phyloP scores from a whole-genome alignment of 2,113 vertebrate genomes.

The Suncus etruscus region DNA sequence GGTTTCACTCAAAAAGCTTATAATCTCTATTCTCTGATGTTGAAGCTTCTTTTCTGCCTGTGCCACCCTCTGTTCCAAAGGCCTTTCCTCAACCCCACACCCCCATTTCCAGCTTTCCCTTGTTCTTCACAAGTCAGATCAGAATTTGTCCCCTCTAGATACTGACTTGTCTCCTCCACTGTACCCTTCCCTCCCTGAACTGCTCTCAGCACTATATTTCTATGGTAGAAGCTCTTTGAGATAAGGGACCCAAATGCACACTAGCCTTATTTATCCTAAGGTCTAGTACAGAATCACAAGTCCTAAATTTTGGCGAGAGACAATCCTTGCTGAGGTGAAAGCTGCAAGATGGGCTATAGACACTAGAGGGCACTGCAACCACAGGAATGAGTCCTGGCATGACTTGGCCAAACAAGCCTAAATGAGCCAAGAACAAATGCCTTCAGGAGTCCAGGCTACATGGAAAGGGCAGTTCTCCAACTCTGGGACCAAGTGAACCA shows the following conservation, averaged over 20 bases:
- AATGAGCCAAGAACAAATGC: not conserved
- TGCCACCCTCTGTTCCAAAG: not conserved
- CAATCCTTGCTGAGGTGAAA: not conserved
- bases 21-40: not conserved
- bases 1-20: constrained; percentile 1
- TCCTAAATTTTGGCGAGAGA: not conserved
- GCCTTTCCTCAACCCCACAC: not conserved
- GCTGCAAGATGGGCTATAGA: constrained; percentile 59
- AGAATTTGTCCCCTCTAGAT: not conserved
- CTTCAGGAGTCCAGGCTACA: not conserved
- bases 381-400: constrained; percentile 37
- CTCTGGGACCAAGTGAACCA: not conserved
- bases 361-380: constrained; percentile 76
- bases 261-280: constrained; percentile 6
- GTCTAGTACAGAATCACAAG: constrained; percentile 18
- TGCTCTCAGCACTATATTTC: constrained; percentile 42
- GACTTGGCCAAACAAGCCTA: not conserved
- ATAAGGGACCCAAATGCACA: not conserved
- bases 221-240: constrained; percentile 27
- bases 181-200: not conserved
- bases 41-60: constrained; percentile 3
- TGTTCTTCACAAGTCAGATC: constrained; percentile 45
- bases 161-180: not conserved
- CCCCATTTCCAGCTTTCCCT: not conserved
- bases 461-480: constrained; percentile 10